These are phyloP conservation scores for Halictus ligatus DNA, from an alignment of 2,888 invertebrate species.

Conservation along the genomic window DNA sequence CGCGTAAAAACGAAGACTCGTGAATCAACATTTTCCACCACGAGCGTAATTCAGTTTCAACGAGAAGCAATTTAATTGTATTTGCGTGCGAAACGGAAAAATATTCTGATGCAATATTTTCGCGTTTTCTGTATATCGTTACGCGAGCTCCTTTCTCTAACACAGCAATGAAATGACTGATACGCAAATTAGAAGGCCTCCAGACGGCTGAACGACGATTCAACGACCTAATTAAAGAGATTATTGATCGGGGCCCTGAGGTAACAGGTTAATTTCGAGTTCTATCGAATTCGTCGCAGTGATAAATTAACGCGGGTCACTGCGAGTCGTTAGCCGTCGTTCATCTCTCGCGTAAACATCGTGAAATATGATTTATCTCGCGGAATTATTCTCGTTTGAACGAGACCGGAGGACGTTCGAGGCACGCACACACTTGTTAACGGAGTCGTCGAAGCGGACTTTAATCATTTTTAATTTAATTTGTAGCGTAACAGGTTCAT, in stretches of 20 bases:
- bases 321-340: not conserved
- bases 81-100: not conserved
- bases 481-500: slow-evolving; percentile 54
- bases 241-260: not conserved
- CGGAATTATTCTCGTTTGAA: not conserved
- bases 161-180: not conserved
- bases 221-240: not conserved
- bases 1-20: not conserved
- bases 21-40: not conserved
- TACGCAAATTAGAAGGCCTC: not conserved
- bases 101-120: not conserved
- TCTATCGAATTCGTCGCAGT: not conserved
- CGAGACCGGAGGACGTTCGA: not conserved
- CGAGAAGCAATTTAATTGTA: not conserved
- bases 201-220: not conserved
- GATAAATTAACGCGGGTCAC: not conserved
- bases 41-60: not conserved
- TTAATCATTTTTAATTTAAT: slow-evolving; percentile 57
- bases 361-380: not conserved
- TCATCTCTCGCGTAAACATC: not conserved
- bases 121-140: not conserved
- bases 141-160: not conserved
- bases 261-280: not conserved
- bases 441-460: not conserved
- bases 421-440: not conserved